These are phyloP conservation scores for Mirounga angustirostris DNA, from an alignment of 2,113 vertebrate species.

Conservation along the genomic window DNA sequence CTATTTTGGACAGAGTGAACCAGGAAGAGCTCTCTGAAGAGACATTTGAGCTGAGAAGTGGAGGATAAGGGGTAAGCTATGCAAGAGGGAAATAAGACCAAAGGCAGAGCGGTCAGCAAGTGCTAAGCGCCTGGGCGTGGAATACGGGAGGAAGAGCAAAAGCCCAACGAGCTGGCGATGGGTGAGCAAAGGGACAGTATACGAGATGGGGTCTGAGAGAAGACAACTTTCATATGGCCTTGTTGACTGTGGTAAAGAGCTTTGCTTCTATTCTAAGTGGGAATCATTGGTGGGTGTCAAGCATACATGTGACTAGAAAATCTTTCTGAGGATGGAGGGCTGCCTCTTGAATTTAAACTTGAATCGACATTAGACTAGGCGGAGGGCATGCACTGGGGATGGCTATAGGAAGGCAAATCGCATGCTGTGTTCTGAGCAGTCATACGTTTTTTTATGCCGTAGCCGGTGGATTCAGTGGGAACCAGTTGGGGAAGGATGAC, in stretches of 20 bases:
- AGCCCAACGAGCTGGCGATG: neutral
- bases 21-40: neutral
- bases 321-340: neutral
- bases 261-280: neutral
- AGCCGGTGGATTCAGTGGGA: neutral
- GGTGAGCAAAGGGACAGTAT: rapidly evolving
- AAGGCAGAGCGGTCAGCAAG: neutral
- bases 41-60: neutral
- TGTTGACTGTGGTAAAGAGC: neutral
- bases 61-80: neutral
- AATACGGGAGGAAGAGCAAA: neutral
- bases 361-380: neutral
- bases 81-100: neutral
- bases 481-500: neutral
- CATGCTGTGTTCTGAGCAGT: neutral
- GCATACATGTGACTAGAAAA: neutral
- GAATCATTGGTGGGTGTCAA: neutral
- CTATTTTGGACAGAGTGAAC: neutral
- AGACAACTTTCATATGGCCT: neutral
- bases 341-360: neutral
- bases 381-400: neutral
- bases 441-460: neutral
- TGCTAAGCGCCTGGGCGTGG: neutral
- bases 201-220: neutral
- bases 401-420: neutral